phyloP scores from a whole-genome alignment of 1,140 invertebrate genomes.

The Helicorthomorpha holstii region DNA sequence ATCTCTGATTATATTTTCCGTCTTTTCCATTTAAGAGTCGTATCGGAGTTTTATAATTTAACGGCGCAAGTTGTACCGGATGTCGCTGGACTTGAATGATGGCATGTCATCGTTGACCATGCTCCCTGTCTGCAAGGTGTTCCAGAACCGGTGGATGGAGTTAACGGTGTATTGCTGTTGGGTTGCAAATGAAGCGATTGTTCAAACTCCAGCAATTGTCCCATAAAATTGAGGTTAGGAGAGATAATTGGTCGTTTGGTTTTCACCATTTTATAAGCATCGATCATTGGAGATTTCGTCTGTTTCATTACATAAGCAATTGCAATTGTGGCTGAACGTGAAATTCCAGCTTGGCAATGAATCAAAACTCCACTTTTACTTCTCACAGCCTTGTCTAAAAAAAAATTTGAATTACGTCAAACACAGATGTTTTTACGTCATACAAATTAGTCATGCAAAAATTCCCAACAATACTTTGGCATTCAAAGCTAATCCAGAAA shows the following conservation, averaged over 20 bases:
- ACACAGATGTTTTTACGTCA: no score
- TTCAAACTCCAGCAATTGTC: conserved; percentile 76
- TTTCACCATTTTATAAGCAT: conserved; percentile 79
- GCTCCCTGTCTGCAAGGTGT: conserved; percentile 32
- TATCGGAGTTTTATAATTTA: no score
- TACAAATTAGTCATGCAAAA: no score
- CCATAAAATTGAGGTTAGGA: conserved; percentile 94
- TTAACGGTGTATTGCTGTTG: conserved; percentile 12
- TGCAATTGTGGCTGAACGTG: conserved; percentile 80
- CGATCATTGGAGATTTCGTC: conserved; percentile 63
- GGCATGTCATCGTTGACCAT: conserved; percentile 20
- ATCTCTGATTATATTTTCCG: no score
- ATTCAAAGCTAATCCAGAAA: no score
- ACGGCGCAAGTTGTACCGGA: no score
- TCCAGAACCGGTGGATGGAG: conserved; percentile 11
- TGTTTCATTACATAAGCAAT: conserved; percentile 90
- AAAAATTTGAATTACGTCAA: background rate
- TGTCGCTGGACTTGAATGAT: background rate
- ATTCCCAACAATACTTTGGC: no score
- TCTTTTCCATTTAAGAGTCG: no score
- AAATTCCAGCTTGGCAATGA: conserved; percentile 90
- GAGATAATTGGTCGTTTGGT: conserved; percentile 74
- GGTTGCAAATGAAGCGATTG: conserved; percentile 41
- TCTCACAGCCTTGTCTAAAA: conserved; percentile 68
- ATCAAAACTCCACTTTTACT: conserved; percentile 63